Evolutionary conservation across 2,797 vertebrate genomes (phyloP).

Genomic region (Brachyrhaphis roseni): DNA sequence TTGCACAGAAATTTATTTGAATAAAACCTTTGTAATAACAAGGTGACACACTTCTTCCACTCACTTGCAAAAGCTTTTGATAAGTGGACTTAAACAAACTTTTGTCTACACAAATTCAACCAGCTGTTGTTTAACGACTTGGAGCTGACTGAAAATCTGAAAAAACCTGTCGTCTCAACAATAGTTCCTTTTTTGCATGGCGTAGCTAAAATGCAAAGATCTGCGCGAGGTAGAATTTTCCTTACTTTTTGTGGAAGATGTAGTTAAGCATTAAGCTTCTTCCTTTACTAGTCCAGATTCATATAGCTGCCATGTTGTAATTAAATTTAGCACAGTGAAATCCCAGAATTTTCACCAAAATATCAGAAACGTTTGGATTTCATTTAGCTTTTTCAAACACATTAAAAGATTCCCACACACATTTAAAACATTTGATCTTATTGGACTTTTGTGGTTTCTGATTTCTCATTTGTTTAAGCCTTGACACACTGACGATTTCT

Average conservation of each 20-base stretch:
- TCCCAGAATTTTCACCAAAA: not conserved
- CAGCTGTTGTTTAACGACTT: not conserved
- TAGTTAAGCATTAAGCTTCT: not conserved
- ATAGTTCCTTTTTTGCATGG: not conserved
- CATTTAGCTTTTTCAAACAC: not conserved
- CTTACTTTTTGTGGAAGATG: not conserved
- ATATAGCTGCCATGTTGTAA: too few relatives aligned
- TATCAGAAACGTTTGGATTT: not conserved
- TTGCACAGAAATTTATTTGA: not conserved
- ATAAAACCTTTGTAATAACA: not conserved
- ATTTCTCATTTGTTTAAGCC: not conserved
- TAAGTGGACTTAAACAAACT: not conserved
- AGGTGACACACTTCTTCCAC: conserved; percentile 1
- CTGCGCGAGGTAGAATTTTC: not conserved
- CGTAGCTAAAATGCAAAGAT: not conserved
- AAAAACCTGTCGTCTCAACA: not conserved
- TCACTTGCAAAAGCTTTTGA: not conserved
- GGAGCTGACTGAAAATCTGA: not conserved
- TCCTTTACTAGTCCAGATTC: not conserved
- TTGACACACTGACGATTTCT: not conserved
- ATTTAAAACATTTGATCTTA: not conserved
- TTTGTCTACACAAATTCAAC: not conserved
- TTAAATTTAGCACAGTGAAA: not conserved
- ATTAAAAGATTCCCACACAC: not conserved
- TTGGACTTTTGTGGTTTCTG: not conserved